These are phyloP conservation scores for Scortum barcoo DNA, from an alignment of 2,113 vertebrate species.

Conservation along the genomic window DNA sequence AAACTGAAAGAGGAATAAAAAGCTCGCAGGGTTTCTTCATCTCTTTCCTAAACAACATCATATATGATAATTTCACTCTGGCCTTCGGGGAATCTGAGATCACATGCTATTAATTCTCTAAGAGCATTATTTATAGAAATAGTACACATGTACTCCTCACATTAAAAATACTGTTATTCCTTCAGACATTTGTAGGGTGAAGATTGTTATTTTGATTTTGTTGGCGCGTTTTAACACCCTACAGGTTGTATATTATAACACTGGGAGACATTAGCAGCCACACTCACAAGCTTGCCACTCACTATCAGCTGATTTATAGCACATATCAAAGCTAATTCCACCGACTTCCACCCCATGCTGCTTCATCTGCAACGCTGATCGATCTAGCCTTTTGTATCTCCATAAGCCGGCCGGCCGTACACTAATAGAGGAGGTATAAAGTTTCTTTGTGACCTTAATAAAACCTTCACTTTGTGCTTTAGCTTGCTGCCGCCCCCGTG, in stretches of 20 bases:
- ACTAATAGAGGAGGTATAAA: conserved; percentile 79
- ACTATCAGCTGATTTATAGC: conserved; percentile 74
- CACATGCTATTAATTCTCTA: conserved; percentile 10
- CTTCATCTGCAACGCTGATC: conserved; percentile 67
- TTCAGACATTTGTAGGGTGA: not conserved
- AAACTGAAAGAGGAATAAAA: not conserved
- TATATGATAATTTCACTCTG: not conserved
- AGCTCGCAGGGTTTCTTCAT: not conserved
- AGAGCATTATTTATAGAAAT: conserved; percentile 18
- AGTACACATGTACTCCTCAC: not conserved
- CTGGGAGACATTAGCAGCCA: conserved; percentile 56
- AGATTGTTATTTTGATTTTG: not conserved
- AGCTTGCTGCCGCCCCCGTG: conserved; percentile 36
- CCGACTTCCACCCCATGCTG: conserved; percentile 49
- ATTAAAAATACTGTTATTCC: conserved; percentile 1
- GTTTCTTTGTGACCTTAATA: conserved; percentile 82
- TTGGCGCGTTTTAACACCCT: not conserved
- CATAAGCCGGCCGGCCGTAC: conserved; percentile 70
- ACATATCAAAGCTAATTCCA: conserved; percentile 72
- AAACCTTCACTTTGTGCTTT: conserved; percentile 74
- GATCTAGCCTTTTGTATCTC: conserved; percentile 78
- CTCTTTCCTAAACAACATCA: not conserved
- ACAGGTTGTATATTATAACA: conserved; percentile 49
- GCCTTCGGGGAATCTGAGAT: not conserved
- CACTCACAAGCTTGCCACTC: conserved; percentile 29